phyloP scores from a whole-genome alignment of 2,888 invertebrate species.

The Aphrophora alni region DNA sequence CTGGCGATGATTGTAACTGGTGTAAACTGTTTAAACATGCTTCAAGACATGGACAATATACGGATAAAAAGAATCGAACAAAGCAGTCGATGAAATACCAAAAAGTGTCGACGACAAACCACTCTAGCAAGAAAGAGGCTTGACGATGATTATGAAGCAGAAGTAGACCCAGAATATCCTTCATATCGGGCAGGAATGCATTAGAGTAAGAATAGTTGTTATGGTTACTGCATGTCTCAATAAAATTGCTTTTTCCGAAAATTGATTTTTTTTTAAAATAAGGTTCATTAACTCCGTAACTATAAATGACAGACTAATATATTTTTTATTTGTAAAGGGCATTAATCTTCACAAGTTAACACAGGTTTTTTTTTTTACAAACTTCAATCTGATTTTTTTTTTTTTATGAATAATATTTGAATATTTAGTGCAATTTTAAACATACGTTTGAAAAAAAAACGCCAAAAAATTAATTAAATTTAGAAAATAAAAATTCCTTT shows the following conservation, averaged over 20 bases:
- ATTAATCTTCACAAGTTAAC: neutral
- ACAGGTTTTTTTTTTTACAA: too few relatives aligned
- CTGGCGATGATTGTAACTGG: too few relatives aligned
- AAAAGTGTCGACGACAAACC: slow-evolving; percentile 4
- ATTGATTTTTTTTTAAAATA: neutral
- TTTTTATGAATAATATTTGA: neutral
- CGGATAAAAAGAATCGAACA: too few relatives aligned
- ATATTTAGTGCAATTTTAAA: neutral
- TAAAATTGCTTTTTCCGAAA: neutral
- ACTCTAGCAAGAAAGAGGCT: slow-evolving; percentile 2
- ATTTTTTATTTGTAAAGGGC: slow-evolving; percentile 1
- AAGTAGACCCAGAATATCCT: slow-evolving; percentile 14
- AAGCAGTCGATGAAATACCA: too few relatives aligned
- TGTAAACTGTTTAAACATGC: too few relatives aligned
- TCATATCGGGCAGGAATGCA: slow-evolving; percentile 16
- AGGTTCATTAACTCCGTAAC: neutral
- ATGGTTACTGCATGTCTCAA: neutral
- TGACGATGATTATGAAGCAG: slow-evolving; percentile 17
- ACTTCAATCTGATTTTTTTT: neutral
- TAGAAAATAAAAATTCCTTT: neutral
- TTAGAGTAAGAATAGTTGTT: neutral
- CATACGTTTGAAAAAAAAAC: neutral
- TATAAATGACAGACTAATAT: neutral
- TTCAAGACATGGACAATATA: too few relatives aligned
- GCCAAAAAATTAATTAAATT: neutral